These are phyloP conservation scores for Anticlea derivata DNA, from an alignment of 2,888 invertebrate species.

Conservation along the genomic window DNA sequence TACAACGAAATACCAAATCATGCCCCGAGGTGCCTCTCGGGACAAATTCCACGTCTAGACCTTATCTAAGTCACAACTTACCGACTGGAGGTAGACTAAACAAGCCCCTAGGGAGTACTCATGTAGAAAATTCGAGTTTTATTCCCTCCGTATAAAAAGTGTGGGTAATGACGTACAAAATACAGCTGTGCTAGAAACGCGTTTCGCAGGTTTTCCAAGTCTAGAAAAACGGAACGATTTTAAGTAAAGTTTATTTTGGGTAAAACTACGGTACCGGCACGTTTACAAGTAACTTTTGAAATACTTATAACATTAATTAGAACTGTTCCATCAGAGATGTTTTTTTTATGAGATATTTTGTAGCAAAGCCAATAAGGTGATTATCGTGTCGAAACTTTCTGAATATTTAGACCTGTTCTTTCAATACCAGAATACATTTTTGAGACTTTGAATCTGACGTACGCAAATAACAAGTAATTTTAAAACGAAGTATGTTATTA, in stretches of 20 bases:
- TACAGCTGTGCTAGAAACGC: constrained; percentile 5
- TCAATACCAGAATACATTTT: too few species aligned
- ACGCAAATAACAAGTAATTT: too few species aligned
- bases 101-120: constrained; percentile 13
- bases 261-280: too few species aligned
- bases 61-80: constrained; percentile 16
- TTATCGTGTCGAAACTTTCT: too few species aligned
- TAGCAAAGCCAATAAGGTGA: too few species aligned
- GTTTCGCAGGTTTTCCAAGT: not conserved
- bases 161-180: constrained; percentile 6
- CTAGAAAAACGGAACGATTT: not conserved
- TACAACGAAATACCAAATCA: constrained; percentile 7
- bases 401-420: too few species aligned
- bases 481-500: too few species aligned
- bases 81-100: constrained; percentile 8
- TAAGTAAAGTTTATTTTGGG: not conserved
- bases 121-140: constrained; percentile 16
- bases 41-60: constrained; percentile 16
- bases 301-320: too few species aligned
- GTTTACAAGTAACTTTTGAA: too few species aligned
- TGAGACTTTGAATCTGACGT: too few species aligned
- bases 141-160: constrained; percentile 15
- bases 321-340: too few species aligned
- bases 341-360: too few species aligned
- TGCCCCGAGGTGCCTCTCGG: constrained; percentile 3